These are phyloP conservation scores for Eumeta japonica DNA, from an alignment of 1,140 invertebrate genomes.

Conservation along the genomic window DNA sequence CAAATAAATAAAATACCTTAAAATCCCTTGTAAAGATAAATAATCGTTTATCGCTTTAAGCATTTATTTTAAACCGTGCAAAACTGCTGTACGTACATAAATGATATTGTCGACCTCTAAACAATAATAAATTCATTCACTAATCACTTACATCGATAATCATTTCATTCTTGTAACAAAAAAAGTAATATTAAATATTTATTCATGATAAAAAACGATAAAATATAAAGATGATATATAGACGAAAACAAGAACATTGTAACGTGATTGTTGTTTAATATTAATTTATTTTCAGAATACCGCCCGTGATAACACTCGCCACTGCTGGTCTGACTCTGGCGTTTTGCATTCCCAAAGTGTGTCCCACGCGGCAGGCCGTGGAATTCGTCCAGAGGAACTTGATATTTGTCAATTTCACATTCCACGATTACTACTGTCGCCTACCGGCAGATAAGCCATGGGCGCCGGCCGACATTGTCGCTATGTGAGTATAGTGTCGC, in stretches of 20 bases:
- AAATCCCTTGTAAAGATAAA: too few species aligned
- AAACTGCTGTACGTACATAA: too few species aligned
- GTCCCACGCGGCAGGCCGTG: slow-evolving; percentile 10
- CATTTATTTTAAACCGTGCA: too few species aligned
- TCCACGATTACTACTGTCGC: slow-evolving; percentile 17
- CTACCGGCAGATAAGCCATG: slow-evolving; percentile 24
- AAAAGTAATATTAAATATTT: too few species aligned
- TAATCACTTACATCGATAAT: too few species aligned
- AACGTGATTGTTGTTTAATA: too few species aligned
- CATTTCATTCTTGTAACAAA: too few species aligned
- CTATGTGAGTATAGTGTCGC: slow-evolving; percentile 19
- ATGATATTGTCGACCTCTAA: too few species aligned
- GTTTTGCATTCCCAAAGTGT: slow-evolving; percentile 18
- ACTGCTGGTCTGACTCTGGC: slow-evolving; percentile 4
- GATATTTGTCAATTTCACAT: slow-evolving; percentile 13
- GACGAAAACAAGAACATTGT: too few species aligned
- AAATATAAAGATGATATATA: slow-evolving; percentile 4
- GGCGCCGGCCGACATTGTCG: slow-evolving; percentile 18
- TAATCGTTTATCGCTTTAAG: too few species aligned
- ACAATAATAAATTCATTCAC: too few species aligned
- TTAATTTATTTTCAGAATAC: slow-evolving; percentile 11
- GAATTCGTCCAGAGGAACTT: slow-evolving; percentile 10
- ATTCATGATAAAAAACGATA: not conserved
- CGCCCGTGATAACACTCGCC: slow-evolving; percentile 8
- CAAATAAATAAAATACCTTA: too few species aligned